Evolutionary conservation across 2,888 invertebrate genomes (phyloP).

Genomic region (Nemurella pictetii): DNA sequence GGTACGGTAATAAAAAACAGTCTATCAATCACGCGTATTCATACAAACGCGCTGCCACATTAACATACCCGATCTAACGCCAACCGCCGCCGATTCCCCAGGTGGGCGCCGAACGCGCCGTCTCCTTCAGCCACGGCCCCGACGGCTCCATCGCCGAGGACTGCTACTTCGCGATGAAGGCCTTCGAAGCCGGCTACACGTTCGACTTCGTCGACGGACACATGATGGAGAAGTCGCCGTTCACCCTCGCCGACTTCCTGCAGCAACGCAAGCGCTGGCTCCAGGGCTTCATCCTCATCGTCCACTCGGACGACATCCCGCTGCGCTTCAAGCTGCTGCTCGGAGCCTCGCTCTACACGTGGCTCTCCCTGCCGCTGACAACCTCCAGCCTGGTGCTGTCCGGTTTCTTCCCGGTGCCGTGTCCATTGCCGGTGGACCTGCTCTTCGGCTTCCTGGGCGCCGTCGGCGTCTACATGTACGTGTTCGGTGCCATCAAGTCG

Average conservation of each 20-base stretch:
- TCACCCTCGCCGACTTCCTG: conserved; percentile 91
- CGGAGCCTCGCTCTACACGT: conserved; percentile 89
- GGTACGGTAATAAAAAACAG: no score
- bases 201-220: conserved; percentile 97
- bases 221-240: conserved; percentile 98
- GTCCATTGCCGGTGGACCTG: conserved; percentile 80
- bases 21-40: no score
- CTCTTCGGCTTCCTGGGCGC: conserved; percentile 89
- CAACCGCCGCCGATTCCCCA: no score
- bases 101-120: conserved; percentile 85
- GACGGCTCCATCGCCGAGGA: conserved; percentile 98
- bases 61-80: no score
- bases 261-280: conserved; percentile 97
- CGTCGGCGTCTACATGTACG: conserved; percentile 95
- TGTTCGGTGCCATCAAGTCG: conserved; percentile 96
- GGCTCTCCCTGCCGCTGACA: conserved; percentile 92
- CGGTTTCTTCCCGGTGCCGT: conserved; percentile 83
- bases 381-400: conserved; percentile 87
- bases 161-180: conserved; percentile 96
- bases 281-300: conserved; percentile 86
- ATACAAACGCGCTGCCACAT: no score
- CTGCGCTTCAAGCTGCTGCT: conserved; percentile 77
- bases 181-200: conserved; percentile 84
- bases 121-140: conserved; percentile 93
- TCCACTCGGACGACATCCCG: conserved; percentile 84